These are phyloP conservation scores for Carabus problematicus DNA, from an alignment of 2,888 invertebrate species.

Conservation along the genomic window DNA sequence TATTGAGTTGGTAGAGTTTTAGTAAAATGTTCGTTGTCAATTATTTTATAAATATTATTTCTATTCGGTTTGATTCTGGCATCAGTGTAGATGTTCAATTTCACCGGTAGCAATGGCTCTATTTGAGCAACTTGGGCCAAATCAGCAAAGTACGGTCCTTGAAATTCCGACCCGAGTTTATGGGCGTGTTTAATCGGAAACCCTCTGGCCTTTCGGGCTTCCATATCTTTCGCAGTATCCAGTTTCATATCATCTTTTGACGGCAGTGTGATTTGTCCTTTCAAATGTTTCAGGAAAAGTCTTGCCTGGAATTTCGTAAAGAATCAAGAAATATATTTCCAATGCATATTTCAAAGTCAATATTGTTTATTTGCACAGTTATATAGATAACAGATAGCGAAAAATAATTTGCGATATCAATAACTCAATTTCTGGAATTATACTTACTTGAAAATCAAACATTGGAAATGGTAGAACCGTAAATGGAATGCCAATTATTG, in stretches of 20 bases:
- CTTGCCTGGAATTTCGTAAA: slow-evolving; percentile 60
- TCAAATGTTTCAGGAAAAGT: slow-evolving; percentile 68
- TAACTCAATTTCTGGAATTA: too few species aligned
- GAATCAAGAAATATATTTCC: too few species aligned
- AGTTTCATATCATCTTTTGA: slow-evolving; percentile 69
- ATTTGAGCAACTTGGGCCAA: slow-evolving; percentile 71
- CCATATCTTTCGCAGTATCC: slow-evolving; percentile 66
- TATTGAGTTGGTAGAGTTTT: too few species aligned
- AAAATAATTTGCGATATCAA: too few species aligned
- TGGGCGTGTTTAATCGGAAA: slow-evolving; percentile 75
- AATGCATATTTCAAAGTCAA: too few species aligned
- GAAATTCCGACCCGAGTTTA: slow-evolving; percentile 71
- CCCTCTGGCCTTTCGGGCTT: slow-evolving; percentile 64
- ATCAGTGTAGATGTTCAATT: slow-evolving; percentile 74
- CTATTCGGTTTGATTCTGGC: slow-evolving; percentile 71
- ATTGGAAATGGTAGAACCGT: slow-evolving; percentile 85
- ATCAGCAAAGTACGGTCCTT: slow-evolving; percentile 72
- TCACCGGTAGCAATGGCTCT: slow-evolving; percentile 69
- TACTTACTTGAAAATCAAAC: slow-evolving; percentile 80
- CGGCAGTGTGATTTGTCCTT: slow-evolving; percentile 67
- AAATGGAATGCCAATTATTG: slow-evolving; percentile 84
- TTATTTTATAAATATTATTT: slow-evolving; percentile 68
- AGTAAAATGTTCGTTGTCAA: slow-evolving; percentile 67
- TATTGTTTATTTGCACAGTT: too few species aligned
- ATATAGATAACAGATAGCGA: too few species aligned